phyloP scores from a whole-genome alignment of 53 echinoderm and acorn worm genomes.

The Luidia sarsii region DNA sequence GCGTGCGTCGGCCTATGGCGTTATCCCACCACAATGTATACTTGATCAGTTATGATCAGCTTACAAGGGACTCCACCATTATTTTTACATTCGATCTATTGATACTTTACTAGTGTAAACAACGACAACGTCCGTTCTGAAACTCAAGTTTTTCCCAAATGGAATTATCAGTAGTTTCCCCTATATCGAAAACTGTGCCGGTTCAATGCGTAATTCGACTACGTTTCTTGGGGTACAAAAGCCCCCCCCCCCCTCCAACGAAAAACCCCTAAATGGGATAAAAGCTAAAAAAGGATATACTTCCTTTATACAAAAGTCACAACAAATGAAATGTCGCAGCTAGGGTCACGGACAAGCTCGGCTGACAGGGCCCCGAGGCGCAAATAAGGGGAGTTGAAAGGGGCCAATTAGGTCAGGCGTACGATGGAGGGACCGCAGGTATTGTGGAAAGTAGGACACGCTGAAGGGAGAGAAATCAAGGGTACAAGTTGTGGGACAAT shows the following conservation, averaged over 20 bases:
- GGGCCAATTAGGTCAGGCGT: slow-evolving; percentile 48
- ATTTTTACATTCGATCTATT: slow-evolving; percentile 16
- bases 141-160: slow-evolving; percentile 22
- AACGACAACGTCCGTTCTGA: background rate
- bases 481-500: slow-evolving; percentile 44
- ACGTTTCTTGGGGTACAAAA: slow-evolving; percentile 23
- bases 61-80: no score
- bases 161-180: slow-evolving; percentile 9
- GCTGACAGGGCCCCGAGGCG: slow-evolving; percentile 43
- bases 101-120: slow-evolving; percentile 10
- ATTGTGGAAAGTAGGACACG: slow-evolving; percentile 56
- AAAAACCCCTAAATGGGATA: background rate
- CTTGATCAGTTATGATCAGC: no score
- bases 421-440: slow-evolving; percentile 9
- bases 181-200: slow-evolving; percentile 14
- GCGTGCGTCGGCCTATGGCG: no score
- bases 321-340: slow-evolving; percentile 53
- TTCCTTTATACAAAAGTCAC: slow-evolving; percentile 49
- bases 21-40: no score
- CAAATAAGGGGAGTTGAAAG: slow-evolving; percentile 23
- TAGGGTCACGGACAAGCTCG: slow-evolving; percentile 53
- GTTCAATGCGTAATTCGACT: slow-evolving; percentile 44
- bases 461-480: slow-evolving; percentile 15
- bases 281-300: slow-evolving; percentile 25
- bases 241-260: background rate